Conservation (phyloP, 2,113 vertebrate species). For the Toxotes jaculatrix region DNA sequence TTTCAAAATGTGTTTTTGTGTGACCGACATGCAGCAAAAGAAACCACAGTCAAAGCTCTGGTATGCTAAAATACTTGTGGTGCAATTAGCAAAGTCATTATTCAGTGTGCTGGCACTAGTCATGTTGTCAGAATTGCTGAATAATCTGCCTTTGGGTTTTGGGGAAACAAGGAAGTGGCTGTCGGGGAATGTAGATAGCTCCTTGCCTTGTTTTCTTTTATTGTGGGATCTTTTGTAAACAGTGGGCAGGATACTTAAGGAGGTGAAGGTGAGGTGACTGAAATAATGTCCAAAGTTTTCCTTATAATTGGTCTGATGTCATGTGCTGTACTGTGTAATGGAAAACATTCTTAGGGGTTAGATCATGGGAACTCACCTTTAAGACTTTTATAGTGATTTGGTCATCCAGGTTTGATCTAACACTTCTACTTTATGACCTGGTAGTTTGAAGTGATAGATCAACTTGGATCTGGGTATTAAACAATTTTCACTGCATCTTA, state of each 20-base stretch:
- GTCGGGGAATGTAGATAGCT: not conserved
- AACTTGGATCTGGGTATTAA: not conserved
- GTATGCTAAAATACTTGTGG: not conserved
- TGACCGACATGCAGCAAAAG: not conserved
- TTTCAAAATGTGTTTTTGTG: not conserved
- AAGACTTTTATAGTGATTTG: not conserved
- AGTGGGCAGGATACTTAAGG: not conserved
- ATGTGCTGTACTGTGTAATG: not conserved
- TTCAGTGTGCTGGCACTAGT: not conserved
- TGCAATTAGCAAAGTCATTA: not conserved
- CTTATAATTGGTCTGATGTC: not conserved
- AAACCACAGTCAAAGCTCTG: not conserved
- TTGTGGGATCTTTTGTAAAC: not conserved
- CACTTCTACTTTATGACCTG: not conserved
- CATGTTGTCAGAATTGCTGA: not conserved
- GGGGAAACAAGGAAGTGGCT: not conserved
- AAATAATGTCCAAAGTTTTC: not conserved
- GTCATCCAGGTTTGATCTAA: not conserved
- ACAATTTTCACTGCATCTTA: not conserved
- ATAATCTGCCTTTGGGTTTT: not conserved
- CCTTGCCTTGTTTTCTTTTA: not conserved
- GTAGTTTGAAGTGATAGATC: conserved; percentile 3
- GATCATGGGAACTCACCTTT: not conserved
- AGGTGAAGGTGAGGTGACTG: not conserved
- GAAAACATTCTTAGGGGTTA: not conserved